Conservation (phyloP, 2,113 vertebrate genomes). For the Sebastes schlegelii region DNA sequence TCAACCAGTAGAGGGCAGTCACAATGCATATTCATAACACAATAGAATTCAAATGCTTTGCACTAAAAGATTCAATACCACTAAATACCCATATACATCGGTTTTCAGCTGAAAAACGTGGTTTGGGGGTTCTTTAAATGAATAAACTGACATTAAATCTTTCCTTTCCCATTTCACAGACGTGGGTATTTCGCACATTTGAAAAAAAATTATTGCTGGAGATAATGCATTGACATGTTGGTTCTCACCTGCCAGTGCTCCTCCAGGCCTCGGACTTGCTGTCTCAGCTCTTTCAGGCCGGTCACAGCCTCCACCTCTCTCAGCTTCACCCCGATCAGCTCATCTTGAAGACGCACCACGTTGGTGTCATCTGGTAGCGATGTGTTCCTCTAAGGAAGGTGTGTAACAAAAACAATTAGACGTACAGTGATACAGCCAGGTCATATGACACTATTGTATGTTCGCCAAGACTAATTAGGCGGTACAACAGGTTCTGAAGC, state of each 20-base stretch:
- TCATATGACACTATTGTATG: not conserved
- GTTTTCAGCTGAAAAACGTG: too few relatives aligned
- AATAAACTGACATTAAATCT: not conserved
- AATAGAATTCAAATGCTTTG: too few relatives aligned
- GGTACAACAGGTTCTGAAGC: not conserved
- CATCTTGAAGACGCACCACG: conserved; percentile 94
- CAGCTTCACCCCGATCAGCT: conserved; percentile 94
- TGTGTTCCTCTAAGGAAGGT: conserved; percentile 87
- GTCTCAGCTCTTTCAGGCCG: conserved; percentile 93
- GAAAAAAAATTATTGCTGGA: not conserved
- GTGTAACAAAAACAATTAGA: not conserved
- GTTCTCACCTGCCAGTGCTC: conserved; percentile 96
- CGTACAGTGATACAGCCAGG: not conserved
- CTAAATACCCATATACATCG: too few relatives aligned
- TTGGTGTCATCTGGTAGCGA: conserved; percentile 97
- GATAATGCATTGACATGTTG: not conserved
- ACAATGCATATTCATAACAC: too few relatives aligned
- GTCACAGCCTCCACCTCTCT: conserved; percentile 94
- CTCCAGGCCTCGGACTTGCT: conserved; percentile 94
- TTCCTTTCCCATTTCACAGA: not conserved
- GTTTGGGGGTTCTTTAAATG: too few relatives aligned
- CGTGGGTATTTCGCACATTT: not conserved
- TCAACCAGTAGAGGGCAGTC: too few relatives aligned
- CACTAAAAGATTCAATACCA: too few relatives aligned
- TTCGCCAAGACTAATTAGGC: not conserved